A percentile compares a stretch with the other conserved stretches of the same genome.
Evolutionary conservation across 2,797 vertebrate genomes (phyloP).

Genomic region (Sebastes aleutianus): DNA sequence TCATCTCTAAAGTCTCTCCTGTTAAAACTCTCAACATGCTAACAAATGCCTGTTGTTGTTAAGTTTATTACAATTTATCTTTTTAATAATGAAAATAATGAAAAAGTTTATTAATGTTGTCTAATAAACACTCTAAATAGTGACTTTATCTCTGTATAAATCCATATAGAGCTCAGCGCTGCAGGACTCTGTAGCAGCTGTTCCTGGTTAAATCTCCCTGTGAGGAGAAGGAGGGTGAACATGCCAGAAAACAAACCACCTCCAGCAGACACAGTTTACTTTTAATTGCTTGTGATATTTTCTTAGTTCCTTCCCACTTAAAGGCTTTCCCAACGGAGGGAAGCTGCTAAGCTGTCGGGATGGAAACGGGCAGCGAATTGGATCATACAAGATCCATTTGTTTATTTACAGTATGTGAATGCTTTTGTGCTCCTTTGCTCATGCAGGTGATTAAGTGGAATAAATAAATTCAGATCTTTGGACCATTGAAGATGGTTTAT

Average conservation of each 20-base stretch:
- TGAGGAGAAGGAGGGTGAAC: constrained; percentile 17
- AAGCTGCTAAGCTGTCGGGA: not conserved
- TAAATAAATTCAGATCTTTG: not conserved
- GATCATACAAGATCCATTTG: not conserved
- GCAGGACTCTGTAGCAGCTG: constrained; percentile 30
- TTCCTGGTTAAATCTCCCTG: constrained; percentile 43
- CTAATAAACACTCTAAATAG: not conserved
- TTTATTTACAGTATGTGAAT: not conserved
- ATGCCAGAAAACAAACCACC: constrained; percentile 46
- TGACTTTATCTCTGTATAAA: not conserved
- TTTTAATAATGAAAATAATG: not conserved
- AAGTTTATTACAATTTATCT: not conserved
- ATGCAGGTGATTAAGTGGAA: not conserved
- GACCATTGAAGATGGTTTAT: not conserved
- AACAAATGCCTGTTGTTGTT: not conserved
- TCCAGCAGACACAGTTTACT: constrained; percentile 32
- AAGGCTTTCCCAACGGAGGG: not conserved
- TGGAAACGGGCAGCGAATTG: not conserved
- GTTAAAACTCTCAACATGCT: too few relatives aligned
- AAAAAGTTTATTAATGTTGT: not conserved
- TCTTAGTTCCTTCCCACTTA: constrained; percentile 21
- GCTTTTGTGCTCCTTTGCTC: not conserved
- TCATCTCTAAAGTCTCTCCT: too few relatives aligned
- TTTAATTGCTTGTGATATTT: constrained; percentile 39
- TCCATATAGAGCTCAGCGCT: not conserved